phyloP scores from a whole-genome alignment of 1,140 invertebrate genomes.

The Coptotermes formosanus region DNA sequence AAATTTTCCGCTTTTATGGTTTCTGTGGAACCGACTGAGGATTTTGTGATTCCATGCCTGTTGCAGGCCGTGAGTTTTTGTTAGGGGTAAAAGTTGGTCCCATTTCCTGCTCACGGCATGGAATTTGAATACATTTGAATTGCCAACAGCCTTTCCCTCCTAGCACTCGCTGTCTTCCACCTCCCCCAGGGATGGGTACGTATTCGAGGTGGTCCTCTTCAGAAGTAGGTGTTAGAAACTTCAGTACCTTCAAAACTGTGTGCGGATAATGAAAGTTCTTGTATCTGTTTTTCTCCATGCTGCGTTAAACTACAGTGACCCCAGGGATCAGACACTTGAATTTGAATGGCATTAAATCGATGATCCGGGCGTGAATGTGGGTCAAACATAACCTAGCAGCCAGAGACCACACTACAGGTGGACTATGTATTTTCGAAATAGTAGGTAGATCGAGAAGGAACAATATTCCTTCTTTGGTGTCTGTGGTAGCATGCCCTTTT shows the following conservation, averaged over 20 bases:
- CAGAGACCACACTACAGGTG: not conserved
- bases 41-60: constrained; percentile 11
- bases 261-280: not conserved
- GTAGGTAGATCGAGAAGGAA: too few relatives aligned
- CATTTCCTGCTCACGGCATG: constrained; percentile 15
- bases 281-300: not conserved
- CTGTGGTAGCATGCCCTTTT: too few relatives aligned
- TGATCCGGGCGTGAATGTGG: not conserved
- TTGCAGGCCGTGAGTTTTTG: constrained; percentile 12
- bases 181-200: not conserved
- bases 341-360: not conserved
- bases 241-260: not conserved
- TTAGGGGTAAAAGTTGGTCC: constrained; percentile 15
- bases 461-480: too few relatives aligned
- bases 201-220: not conserved
- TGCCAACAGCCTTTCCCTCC: not conserved
- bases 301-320: not conserved
- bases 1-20: constrained; percentile 16
- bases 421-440: not conserved
- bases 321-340: not conserved
- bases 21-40: not conserved
- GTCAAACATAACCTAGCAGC: not conserved
- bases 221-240: not conserved
- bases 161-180: not conserved
- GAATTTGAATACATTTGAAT: constrained; percentile 19